A percentile compares a stretch with the other conserved stretches of the same genome.
phyloP scores from a whole-genome alignment of 2,113 vertebrate species.

The Paedocypris sp. region DNA sequence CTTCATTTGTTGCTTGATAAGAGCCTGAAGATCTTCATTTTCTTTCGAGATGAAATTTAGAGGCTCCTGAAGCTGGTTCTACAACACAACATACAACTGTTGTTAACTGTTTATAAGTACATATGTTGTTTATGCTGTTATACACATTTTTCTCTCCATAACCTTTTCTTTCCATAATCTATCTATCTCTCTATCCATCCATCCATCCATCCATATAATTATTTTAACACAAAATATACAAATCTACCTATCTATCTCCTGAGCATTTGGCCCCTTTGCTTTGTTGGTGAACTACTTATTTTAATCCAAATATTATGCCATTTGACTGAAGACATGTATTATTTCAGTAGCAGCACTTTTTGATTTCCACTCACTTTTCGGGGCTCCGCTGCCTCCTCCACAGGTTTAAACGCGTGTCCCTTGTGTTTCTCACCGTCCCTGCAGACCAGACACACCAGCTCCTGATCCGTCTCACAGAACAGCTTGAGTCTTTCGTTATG shows the following conservation, averaged over 20 bases:
- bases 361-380: slow-evolving; percentile 23
- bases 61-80: slow-evolving; percentile 31
- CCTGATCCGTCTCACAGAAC: slow-evolving; percentile 39
- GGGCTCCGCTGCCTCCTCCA: slow-evolving; percentile 25
- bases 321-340: neutral
- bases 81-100: too few relatives aligned
- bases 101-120: too few relatives aligned
- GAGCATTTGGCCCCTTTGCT: too few relatives aligned
- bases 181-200: too few relatives aligned
- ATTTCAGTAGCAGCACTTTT: neutral
- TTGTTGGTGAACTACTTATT: too few relatives aligned
- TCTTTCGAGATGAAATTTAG: slow-evolving; percentile 29
- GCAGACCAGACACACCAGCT: slow-evolving; percentile 38
- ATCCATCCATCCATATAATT: too few relatives aligned
- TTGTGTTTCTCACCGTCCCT: slow-evolving; percentile 34
- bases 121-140: too few relatives aligned
- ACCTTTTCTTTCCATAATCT: too few relatives aligned
- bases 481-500: slow-evolving; percentile 40
- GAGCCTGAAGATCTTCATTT: slow-evolving; percentile 26
- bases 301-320: too few relatives aligned
- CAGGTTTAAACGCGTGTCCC: slow-evolving; percentile 36
- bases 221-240: too few relatives aligned
- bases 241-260: too few relatives aligned
- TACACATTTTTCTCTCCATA: too few relatives aligned
- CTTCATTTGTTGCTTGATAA: slow-evolving; percentile 24